These are phyloP conservation scores for Setipinna tenuifilis DNA, from an alignment of 2,797 vertebrate species.

Conservation along the genomic window DNA sequence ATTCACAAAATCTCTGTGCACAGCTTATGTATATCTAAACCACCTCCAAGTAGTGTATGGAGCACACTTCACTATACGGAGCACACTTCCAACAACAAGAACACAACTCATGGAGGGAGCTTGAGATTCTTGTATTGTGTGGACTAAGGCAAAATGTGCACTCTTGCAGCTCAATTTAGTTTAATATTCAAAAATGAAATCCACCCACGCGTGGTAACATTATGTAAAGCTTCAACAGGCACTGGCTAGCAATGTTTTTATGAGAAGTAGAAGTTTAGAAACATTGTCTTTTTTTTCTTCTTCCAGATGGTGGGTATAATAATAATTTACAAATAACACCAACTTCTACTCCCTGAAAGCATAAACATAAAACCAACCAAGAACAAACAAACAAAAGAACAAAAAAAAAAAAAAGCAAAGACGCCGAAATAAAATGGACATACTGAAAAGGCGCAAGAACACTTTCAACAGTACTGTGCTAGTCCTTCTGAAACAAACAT, in stretches of 20 bases:
- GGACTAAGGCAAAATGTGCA: conserved; percentile 54
- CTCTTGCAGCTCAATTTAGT: conserved; percentile 61
- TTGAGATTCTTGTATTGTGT: conserved; percentile 45
- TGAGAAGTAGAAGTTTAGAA: conserved; percentile 46
- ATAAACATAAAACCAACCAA: conserved; percentile 26
- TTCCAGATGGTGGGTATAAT: conserved; percentile 41
- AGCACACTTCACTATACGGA: neutral
- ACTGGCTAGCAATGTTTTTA: conserved; percentile 56
- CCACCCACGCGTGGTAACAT: conserved; percentile 56
- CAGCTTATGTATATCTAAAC: neutral
- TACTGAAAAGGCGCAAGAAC: conserved; percentile 27
- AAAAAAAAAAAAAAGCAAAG: conserved; percentile 19
- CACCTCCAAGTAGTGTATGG: too few relatives aligned
- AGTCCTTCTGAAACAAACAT: conserved; percentile 28
- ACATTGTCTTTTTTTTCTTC: conserved; percentile 20
- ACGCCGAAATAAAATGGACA: conserved; percentile 3
- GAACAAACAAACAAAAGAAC: neutral
- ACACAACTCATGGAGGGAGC: conserved; percentile 31
- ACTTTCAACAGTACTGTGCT: conserved; percentile 35
- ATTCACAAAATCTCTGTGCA: too few relatives aligned
- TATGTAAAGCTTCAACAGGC: conserved; percentile 67
- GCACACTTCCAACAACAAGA: conserved; percentile 28
- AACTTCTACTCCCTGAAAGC: conserved; percentile 32
- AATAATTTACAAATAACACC: conserved; percentile 39
- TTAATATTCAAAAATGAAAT: conserved; percentile 65